Conservation (phyloP, 1,140 invertebrate genomes). For the Solenopsis fugax region DNA sequence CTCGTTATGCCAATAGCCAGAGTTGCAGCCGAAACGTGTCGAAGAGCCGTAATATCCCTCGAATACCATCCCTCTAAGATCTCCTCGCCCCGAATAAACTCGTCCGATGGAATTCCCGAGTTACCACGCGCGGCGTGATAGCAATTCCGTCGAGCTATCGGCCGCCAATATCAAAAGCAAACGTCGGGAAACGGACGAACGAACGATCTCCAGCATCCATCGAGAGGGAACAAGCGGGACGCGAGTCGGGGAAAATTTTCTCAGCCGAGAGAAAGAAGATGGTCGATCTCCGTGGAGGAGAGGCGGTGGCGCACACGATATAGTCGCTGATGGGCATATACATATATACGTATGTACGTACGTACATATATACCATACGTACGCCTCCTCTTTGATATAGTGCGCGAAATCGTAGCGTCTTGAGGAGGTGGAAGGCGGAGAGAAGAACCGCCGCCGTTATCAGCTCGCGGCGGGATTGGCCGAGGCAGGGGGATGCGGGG, state of each 20-base stretch:
- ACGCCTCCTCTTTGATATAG: conserved; percentile 65
- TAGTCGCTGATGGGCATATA: conserved; percentile 55
- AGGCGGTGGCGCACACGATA: conserved; percentile 57
- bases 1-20: not conserved
- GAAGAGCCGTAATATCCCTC: conserved; percentile 3
- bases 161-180: conserved; percentile 46
- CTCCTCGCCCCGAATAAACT: conserved; percentile 44
- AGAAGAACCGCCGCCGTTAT: conserved; percentile 84
- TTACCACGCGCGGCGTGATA: conserved; percentile 4
- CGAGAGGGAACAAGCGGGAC: conserved; percentile 36
- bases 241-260: conserved; percentile 62
- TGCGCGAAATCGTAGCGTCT: conserved; percentile 80
- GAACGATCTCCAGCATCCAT: conserved; percentile 60
- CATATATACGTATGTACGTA: conserved; percentile 1
- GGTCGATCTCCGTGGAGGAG: conserved; percentile 62
- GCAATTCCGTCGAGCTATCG: conserved; percentile 48
- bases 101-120: conserved; percentile 1
- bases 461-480: conserved; percentile 84
- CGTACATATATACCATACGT: not conserved
- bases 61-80: conserved; percentile 42
- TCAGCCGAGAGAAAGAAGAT: conserved; percentile 64
- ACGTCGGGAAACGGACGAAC: conserved; percentile 36
- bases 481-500: conserved; percentile 75
- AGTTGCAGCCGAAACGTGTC: not conserved
- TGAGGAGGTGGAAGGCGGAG: conserved; percentile 84